phyloP scores from a whole-genome alignment of 2,113 vertebrate species.

The Paradisaea rubra region DNA sequence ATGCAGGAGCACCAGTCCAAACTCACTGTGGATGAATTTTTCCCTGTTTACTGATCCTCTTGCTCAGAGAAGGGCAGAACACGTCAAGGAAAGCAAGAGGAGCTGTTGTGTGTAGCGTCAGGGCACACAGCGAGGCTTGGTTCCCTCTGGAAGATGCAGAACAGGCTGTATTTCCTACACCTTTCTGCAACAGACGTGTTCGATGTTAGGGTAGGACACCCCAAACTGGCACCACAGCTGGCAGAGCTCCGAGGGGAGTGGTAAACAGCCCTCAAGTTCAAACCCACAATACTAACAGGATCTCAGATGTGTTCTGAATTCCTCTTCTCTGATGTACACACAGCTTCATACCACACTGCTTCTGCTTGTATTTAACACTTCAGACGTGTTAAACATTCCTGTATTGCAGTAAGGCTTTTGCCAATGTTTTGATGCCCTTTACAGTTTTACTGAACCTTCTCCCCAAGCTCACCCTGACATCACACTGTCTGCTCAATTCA shows the following conservation, averaged over 20 bases:
- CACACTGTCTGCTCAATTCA: background rate
- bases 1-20: constrained; percentile 24
- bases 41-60: constrained; percentile 44
- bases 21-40: background rate
- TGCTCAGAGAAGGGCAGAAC: constrained; percentile 30
- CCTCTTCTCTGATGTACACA: background rate
- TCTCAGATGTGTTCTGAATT: background rate
- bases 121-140: constrained; percentile 45
- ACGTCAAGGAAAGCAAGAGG: background rate
- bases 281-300: background rate
- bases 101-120: constrained; percentile 48
- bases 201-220: background rate
- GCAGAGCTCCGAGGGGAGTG: fast-evolving
- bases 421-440: background rate
- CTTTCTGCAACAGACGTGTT: constrained; percentile 63
- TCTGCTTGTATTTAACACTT: background rate
- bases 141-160: constrained; percentile 67
- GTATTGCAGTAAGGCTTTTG: background rate
- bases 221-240: background rate
- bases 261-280: background rate
- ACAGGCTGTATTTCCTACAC: constrained; percentile 60
- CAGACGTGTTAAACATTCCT: background rate
- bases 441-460: background rate
- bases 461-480: background rate
- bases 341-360: fast-evolving